A percentile compares a stretch with the other conserved stretches of the same genome.
These are phyloP conservation scores for Mesochorus sp. DNA, from an alignment of 2,888 invertebrate species.

Conservation along the genomic window DNA sequence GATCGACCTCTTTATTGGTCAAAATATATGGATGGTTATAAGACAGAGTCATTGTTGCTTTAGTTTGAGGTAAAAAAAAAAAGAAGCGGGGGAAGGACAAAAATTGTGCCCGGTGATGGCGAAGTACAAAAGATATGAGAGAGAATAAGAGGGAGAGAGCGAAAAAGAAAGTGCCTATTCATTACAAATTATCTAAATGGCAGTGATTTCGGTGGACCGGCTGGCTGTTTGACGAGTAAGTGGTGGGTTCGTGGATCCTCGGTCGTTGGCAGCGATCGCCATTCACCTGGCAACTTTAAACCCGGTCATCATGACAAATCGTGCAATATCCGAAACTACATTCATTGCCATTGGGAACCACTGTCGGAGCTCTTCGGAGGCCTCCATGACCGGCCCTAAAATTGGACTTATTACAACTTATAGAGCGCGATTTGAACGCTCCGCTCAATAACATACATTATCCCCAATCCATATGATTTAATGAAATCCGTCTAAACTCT, in stretches of 20 bases:
- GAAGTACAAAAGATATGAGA: constrained; percentile 37
- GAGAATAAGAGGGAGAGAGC: constrained; percentile 16
- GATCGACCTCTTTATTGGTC: background rate
- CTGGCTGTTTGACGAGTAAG: constrained; percentile 81
- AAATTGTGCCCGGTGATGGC: constrained; percentile 42
- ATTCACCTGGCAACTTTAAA: constrained; percentile 64
- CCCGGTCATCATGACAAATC: constrained; percentile 48
- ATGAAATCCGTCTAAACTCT: constrained; percentile 82
- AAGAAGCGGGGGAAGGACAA: constrained; percentile 67
- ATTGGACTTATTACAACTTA: constrained; percentile 83
- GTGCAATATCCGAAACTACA: constrained; percentile 36
- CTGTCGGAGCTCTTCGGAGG: constrained; percentile 73
- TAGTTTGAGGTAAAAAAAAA: constrained; percentile 38
- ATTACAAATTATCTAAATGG: constrained; percentile 85
- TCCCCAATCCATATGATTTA: constrained; percentile 82
- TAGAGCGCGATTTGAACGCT: constrained; percentile 82
- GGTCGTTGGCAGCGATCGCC: constrained; percentile 74
- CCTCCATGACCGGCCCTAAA: constrained; percentile 80
- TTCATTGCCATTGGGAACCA: constrained; percentile 72
- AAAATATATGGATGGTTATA: background rate
- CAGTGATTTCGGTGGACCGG: constrained; percentile 83
- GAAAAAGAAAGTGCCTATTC: constrained; percentile 82
- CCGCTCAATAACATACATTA: constrained; percentile 82
- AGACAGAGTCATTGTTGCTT: constrained; percentile 13
- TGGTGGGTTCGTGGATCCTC: constrained; percentile 79